Evolutionary conservation across 2,113 vertebrate genomes (phyloP).

Genomic region (Dinomys branickii): DNA sequence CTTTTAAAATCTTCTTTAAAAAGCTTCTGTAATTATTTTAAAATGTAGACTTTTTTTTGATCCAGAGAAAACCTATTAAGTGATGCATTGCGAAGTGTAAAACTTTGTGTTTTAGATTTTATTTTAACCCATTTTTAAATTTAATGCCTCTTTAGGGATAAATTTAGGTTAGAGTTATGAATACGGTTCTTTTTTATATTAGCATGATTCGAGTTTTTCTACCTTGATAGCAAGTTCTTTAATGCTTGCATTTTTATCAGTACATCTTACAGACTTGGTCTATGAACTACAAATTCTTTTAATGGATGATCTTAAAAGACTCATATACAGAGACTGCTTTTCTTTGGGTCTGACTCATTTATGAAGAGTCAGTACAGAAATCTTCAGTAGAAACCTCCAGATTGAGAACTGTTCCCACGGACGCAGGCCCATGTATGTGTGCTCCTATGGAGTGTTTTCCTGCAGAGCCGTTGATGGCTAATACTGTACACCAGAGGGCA

Average conservation of each 20-base stretch:
- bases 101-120: constrained; percentile 45
- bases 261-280: background rate
- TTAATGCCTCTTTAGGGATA: background rate
- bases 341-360: constrained; percentile 26
- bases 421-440: background rate
- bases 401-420: constrained; percentile 8
- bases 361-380: background rate
- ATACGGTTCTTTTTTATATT: constrained; percentile 27
- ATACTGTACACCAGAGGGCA: background rate
- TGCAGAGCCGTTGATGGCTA: background rate
- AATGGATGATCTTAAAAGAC: background rate
- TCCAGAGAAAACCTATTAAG: constrained; percentile 26
- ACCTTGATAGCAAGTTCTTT: constrained; percentile 11
- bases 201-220: constrained; percentile 24
- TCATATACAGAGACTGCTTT: background rate
- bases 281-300: constrained; percentile 53
- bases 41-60: background rate
- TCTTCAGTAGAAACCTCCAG: background rate
- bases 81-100: background rate
- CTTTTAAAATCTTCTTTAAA: background rate
- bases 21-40: background rate
- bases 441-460: background rate
- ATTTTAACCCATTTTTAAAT: background rate
- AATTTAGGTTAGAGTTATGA: constrained; percentile 30
- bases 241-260: background rate